Evolutionary conservation across 2,797 vertebrate genomes (phyloP), one percentile per base, ranked within the genome.

Genomic region (Acrossocheilus wenchowensis): DNA sequence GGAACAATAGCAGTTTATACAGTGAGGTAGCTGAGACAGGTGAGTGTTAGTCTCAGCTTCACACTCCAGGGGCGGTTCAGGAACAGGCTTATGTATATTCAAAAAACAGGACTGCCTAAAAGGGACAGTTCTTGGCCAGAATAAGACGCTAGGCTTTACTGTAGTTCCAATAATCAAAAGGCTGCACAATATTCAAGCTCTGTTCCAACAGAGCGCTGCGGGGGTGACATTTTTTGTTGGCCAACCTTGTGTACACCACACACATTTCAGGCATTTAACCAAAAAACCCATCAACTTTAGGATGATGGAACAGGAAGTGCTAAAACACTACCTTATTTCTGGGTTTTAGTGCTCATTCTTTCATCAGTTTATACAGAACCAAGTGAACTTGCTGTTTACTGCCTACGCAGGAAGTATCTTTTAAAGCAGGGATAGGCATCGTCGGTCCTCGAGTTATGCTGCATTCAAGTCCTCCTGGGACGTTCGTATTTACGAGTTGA

Each of bases 1-100:
- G 23, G 19, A 85, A 60, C 64, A 72, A 72, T n/a, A 78, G 64
- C 50, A 39, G 23, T 71, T 83, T 75, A 75, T 64, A 30, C 11
- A 83, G 52, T 6, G 12, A 64, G 30, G 4, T 39, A 77, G 23
- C 45, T 5, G 34, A 68, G 30, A 54, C 72, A 41, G 45, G 60
- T 52, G 60, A n/a, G 50, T 84, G 73, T 26, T 30, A 64, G 45
- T 30, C 57, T 39, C 12, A 45, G n/a, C 26, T 19, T 74, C 26
- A 83, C 5, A 62, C 5, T 26, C 7, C 36, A 14, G n/a, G 5
- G 43, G 54, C 19, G 0, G 30, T 54, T 6, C 52, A 34, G 39
- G 3, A 30, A 82, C 11, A 1, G 7, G 52, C 2, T 19, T 23
- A 75, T 77, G 30, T 21, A 17, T 83, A 52, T 21, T 43, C 0